Percentiles rank a stretch among this genome's conserved stretches.
phyloP scores from a whole-genome alignment of 2,797 vertebrate genomes.

The Jordanella pulchra region DNA sequence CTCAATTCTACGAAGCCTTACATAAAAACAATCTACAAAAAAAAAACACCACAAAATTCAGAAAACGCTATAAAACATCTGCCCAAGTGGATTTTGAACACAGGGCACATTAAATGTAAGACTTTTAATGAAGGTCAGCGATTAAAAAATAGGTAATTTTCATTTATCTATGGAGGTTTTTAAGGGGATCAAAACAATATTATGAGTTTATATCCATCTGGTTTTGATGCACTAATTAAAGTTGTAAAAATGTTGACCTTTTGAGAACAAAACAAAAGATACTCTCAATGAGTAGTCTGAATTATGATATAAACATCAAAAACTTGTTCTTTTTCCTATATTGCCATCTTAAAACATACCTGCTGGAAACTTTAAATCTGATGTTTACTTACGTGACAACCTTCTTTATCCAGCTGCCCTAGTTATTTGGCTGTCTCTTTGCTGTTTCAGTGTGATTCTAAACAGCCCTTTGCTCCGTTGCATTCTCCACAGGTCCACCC shows the following conservation, averaged over 20 bases:
- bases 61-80: neutral
- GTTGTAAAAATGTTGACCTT: neutral
- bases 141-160: neutral
- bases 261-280: neutral
- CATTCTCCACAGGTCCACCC: slow-evolving; percentile 50
- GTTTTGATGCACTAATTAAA: neutral
- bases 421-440: slow-evolving; percentile 27
- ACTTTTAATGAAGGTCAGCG: slow-evolving; percentile 3
- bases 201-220: neutral
- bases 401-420: slow-evolving; percentile 43
- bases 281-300: neutral
- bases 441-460: slow-evolving; percentile 39
- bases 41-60: neutral
- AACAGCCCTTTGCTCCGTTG: slow-evolving; percentile 42
- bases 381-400: slow-evolving; percentile 56
- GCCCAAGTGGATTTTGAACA: neutral
- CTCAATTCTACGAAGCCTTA: slow-evolving; percentile 59
- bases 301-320: neutral
- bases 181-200: neutral
- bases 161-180: neutral
- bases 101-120: neutral
- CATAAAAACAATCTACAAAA: slow-evolving; percentile 16
- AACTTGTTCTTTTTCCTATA: neutral
- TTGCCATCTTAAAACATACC: neutral
- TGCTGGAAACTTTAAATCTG: slow-evolving; percentile 1